Evolutionary conservation across 2,113 vertebrate species (phyloP).

Genomic region (Mus musculus): DNA sequence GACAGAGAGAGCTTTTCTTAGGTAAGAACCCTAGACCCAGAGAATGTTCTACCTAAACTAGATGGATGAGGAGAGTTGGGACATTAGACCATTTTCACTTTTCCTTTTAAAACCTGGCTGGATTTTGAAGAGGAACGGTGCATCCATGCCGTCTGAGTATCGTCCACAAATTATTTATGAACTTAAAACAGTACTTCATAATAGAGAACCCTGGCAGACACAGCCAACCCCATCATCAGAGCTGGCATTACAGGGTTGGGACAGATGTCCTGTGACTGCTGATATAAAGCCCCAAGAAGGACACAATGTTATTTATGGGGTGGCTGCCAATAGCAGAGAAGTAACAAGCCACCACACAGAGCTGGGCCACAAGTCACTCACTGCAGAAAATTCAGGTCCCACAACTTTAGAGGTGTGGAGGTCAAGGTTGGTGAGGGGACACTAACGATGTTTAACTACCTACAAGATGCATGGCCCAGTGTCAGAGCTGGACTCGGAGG

Average conservation of each 20-base stretch:
- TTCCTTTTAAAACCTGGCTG: conserved; percentile 6
- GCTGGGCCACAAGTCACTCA: not conserved
- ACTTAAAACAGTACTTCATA: not conserved
- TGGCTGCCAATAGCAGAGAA: not conserved
- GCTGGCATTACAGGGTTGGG: not conserved
- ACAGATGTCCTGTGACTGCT: not conserved
- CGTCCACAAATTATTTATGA: not conserved
- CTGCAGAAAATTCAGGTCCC: not conserved
- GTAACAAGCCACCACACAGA: not conserved
- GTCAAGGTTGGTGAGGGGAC: not conserved
- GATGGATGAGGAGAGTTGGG: not conserved
- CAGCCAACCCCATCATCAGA: not conserved
- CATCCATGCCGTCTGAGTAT: not conserved
- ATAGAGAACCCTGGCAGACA: not conserved
- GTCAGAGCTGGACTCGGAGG: too few species aligned
- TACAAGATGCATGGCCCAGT: not conserved
- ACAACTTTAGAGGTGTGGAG: not conserved
- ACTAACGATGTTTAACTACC: not conserved
- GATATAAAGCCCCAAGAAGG: not conserved
- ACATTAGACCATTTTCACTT: not conserved
- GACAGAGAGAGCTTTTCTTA: not conserved
- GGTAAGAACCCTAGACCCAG: not conserved
- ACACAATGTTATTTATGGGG: not conserved
- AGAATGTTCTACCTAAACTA: not conserved
- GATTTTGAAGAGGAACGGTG: not conserved